Base-by-base conservation (phyloP, 2,888 invertebrate genomes). In the Sialis lutaria region DNA sequence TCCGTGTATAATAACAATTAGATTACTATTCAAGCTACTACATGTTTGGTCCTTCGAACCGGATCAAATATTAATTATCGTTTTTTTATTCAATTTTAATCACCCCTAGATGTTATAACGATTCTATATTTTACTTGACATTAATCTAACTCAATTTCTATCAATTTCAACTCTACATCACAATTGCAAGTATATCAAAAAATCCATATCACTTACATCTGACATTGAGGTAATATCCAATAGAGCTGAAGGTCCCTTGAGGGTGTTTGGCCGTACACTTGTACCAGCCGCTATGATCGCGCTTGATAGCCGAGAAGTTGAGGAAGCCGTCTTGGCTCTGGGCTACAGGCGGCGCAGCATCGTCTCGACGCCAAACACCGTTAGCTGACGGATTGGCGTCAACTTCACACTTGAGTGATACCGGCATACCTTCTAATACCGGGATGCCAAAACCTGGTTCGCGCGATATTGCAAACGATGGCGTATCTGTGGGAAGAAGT, bases 371-470 rank as follows among this genome's bases (percentile, higher is more conserved):
- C 91, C 91, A 91, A 58, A 83, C 73, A 44, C 90, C 88, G 44
- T 78, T 72, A 46, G 89, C 85, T 47, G 82, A 78, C 12, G 93
- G 93, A 69, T 92, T 91, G 57, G 92, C 87, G 68, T 92, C 91
- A 52, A 92, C 90, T 64, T 89, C 88, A 60, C 93, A 93, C 64
- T 88, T 85, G 55, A 93, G 68, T 48, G 88, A 87, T 51, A 92
- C 86, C 51, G 88, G 79, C 61, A 87, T 86, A 50, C 91, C 91
- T 63, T 91, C 90, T 51, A 82, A 73, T 55, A 93, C 75, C 32
- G 90, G 83, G 64, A 86, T 82, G 45, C 91, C 91, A 65, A 91
- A 92, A 44, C 88, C 90, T n/a, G 91, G 91, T 67, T 86, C 82
- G 55, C 91, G 79, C 51, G 88, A 89, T 65, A 91, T 90, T 60